A percentile compares a stretch with the other conserved stretches of the same genome.
These are phyloP conservation scores for Pachyseris speciosa DNA, from an alignment of 64 coral and sea anemone species.

Conservation along the genomic window DNA sequence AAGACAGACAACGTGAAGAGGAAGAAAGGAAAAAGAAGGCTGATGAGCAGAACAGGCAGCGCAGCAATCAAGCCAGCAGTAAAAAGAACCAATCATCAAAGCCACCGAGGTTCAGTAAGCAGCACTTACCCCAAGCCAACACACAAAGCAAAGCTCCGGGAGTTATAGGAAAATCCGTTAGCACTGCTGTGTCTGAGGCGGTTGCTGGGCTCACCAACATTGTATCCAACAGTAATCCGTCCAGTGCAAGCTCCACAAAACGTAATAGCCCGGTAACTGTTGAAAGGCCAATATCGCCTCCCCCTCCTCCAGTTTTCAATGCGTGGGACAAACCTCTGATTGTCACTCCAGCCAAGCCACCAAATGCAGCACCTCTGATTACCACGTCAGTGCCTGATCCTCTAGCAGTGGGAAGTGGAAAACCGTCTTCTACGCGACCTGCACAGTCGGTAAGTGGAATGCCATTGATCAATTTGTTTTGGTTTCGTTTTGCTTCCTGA, in stretches of 20 bases:
- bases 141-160: constrained; percentile 47
- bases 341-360: constrained; percentile 87
- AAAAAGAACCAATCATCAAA: constrained; percentile 89
- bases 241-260: constrained; percentile 90
- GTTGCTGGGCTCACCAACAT: constrained; percentile 1
- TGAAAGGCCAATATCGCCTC: constrained; percentile 83
- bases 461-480: neutral
- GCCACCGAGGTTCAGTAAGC: constrained; percentile 88
- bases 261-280: constrained; percentile 92
- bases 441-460: constrained; percentile 54
- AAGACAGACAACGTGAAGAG: constrained; percentile 95
- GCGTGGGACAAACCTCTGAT: constrained; percentile 90
- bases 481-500: no score
- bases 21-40: constrained; percentile 78
- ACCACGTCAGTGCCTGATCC: constrained; percentile 76
- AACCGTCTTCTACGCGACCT: constrained; percentile 72
- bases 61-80: constrained; percentile 55
- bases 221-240: constrained; percentile 82
- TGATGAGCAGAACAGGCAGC: constrained; percentile 79
- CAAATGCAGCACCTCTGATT: constrained; percentile 20
- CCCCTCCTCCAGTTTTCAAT: constrained; percentile 82
- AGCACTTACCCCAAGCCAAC: constrained; percentile 58
- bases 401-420: constrained; percentile 95
- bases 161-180: constrained; percentile 46
- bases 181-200: constrained; percentile 25